Conservation (phyloP, 1,140 invertebrate genomes). For the Drosophila novamexicana region DNA sequence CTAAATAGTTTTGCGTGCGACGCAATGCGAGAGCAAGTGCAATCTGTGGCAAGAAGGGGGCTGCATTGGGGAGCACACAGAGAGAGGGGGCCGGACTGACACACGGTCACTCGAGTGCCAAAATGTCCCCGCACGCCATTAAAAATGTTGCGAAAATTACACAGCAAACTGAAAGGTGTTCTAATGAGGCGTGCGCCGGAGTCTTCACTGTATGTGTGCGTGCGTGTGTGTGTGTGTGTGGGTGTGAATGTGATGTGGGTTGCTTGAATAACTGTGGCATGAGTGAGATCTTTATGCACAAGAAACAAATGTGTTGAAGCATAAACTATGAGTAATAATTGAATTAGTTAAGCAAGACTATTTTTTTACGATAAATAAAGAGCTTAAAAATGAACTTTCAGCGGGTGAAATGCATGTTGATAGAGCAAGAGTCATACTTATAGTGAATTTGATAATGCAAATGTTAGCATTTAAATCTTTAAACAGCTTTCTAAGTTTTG, state of each 20-base stretch:
- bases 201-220: constrained; percentile 34
- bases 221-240: constrained; percentile 29
- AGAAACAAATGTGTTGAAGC: constrained; percentile 30
- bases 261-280: constrained; percentile 48
- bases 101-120: constrained; percentile 81
- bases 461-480: neutral
- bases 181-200: constrained; percentile 79
- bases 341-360: constrained; percentile 1
- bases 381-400: neutral
- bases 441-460: neutral
- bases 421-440: no score
- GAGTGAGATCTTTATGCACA: constrained; percentile 51
- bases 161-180: constrained; percentile 81
- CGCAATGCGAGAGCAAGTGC: constrained; percentile 41
- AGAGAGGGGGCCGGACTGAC: constrained; percentile 17
- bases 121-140: constrained; percentile 81
- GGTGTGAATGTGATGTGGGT: constrained; percentile 36
- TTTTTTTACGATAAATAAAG: neutral
- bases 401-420: no score
- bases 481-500: no score
- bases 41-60: neutral
- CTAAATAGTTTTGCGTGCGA: constrained; percentile 81
- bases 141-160: constrained; percentile 82
- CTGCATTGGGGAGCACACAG: neutral
- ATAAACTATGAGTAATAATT: constrained; percentile 20